Evolutionary conservation across 2,113 vertebrate species (phyloP).

Genomic region (Oreochromis tanganicae): DNA sequence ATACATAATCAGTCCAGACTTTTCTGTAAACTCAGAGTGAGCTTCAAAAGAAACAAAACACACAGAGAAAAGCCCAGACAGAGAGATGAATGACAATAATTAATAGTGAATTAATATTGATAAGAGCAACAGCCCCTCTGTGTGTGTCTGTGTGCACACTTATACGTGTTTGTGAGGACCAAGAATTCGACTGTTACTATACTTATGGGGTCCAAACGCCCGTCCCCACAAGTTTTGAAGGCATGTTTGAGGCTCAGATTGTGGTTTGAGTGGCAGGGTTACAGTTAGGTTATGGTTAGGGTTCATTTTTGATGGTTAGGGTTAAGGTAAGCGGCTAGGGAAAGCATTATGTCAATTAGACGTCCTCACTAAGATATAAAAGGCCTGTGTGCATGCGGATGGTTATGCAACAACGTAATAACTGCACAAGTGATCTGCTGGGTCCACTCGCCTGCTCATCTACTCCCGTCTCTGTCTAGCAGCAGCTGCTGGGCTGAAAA

Average conservation of each 20-base stretch:
- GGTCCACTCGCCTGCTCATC: background rate
- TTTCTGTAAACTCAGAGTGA: background rate
- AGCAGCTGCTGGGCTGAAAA: background rate
- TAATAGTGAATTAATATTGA: background rate
- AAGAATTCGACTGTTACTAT: background rate
- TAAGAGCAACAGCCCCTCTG: background rate
- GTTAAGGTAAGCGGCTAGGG: background rate
- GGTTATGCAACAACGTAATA: slow-evolving; percentile 3
- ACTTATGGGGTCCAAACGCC: background rate
- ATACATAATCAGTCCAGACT: background rate
- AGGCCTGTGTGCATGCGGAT: background rate
- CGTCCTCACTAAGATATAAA: background rate
- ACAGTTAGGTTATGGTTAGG: background rate
- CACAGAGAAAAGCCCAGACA: background rate
- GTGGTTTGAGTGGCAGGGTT: background rate
- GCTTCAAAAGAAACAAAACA: background rate
- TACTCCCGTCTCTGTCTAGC: background rate
- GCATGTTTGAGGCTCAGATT: background rate
- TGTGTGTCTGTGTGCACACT: background rate
- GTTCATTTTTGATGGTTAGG: no score
- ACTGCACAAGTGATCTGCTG: background rate
- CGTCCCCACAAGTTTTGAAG: background rate
- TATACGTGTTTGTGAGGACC: background rate
- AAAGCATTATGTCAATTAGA: background rate
- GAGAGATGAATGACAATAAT: background rate